Evolutionary conservation across 2,888 invertebrate genomes (phyloP).

Genomic region (Scotopteryx bipunctaria): DNA sequence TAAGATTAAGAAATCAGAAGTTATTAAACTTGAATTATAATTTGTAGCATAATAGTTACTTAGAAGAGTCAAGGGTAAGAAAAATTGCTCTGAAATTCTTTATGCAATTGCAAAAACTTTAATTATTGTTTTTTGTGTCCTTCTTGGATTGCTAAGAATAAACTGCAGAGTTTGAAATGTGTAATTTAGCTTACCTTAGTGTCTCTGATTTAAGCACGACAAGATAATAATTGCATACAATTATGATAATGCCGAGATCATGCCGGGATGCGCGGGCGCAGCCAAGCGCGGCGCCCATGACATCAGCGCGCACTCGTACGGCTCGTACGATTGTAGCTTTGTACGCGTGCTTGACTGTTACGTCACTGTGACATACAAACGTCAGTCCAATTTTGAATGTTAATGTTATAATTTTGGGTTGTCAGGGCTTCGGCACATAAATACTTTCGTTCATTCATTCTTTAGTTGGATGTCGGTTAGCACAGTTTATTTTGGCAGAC

Average conservation of each 20-base stretch:
- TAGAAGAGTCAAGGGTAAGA: too few relatives aligned
- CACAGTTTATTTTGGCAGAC: too few relatives aligned
- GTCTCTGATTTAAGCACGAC: conserved; percentile 13
- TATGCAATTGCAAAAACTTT: neutral
- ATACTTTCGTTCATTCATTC: too few relatives aligned
- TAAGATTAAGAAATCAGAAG: too few relatives aligned
- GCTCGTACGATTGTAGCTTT: conserved; percentile 4
- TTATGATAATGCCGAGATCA: conserved; percentile 24
- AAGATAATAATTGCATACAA: conserved; percentile 19
- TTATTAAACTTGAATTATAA: too few relatives aligned
- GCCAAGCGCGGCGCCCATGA: conserved; percentile 34
- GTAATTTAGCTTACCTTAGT: conserved; percentile 16
- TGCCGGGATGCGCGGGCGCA: conserved; percentile 30
- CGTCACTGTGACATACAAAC: conserved; percentile 5
- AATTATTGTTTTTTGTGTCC: neutral
- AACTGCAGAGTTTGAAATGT: conserved; percentile 4
- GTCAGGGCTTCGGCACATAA: too few relatives aligned
- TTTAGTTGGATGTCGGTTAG: too few relatives aligned
- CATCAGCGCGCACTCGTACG: conserved; percentile 30
- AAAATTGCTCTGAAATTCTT: neutral
- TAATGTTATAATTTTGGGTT: neutral
- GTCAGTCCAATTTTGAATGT: neutral
- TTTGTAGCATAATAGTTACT: too few relatives aligned
- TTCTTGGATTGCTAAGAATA: conserved; percentile 3
- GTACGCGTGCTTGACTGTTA: conserved; percentile 16